Evolutionary conservation across 2,888 invertebrate species (phyloP).

Genomic region (Arrhopalites spinosus): DNA sequence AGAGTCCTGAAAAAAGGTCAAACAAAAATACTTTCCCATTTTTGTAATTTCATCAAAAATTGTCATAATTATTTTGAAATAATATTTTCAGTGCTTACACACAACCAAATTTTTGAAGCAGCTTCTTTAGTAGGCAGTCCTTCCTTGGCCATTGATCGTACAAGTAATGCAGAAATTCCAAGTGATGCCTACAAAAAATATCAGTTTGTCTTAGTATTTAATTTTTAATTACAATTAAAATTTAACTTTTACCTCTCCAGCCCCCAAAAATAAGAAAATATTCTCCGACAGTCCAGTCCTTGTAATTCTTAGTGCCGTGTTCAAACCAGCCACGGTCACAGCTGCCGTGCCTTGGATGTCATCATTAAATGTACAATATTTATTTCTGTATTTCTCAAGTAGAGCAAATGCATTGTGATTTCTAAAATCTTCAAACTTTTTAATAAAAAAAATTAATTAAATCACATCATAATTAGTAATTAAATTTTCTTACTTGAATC

Average conservation of each 20-base stretch:
- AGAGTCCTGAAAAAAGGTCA: conserved; percentile 68
- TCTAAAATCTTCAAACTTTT: conserved; percentile 97
- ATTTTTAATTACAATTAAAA: not conserved
- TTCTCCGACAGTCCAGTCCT: conserved; percentile 81
- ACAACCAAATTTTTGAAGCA: conserved; percentile 74
- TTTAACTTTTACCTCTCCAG: conserved; percentile 78
- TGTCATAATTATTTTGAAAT: not conserved
- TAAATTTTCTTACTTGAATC: conserved; percentile 65
- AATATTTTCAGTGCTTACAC: conserved; percentile 40
- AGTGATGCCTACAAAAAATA: conserved; percentile 72
- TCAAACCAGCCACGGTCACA: conserved; percentile 91
- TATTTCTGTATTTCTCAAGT: conserved; percentile 83
- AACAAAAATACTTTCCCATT: not conserved
- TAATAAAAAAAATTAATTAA: conserved; percentile 24
- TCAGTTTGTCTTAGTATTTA: not conserved
- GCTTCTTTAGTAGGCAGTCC: conserved; percentile 79
- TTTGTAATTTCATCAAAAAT: not conserved
- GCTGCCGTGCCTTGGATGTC: conserved; percentile 98
- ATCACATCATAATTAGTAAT: not conserved
- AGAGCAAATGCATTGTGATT: conserved; percentile 96
- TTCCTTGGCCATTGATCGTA: conserved; percentile 89
- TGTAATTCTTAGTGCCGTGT: conserved; percentile 84
- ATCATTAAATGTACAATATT: conserved; percentile 96
- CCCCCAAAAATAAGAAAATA: conserved; percentile 90
- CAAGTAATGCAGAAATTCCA: conserved; percentile 90